Percentiles rank a stretch among this genome's conserved stretches.
Conservation (phyloP, 2,113 vertebrate genomes). For the Rostratula benghalensis region DNA sequence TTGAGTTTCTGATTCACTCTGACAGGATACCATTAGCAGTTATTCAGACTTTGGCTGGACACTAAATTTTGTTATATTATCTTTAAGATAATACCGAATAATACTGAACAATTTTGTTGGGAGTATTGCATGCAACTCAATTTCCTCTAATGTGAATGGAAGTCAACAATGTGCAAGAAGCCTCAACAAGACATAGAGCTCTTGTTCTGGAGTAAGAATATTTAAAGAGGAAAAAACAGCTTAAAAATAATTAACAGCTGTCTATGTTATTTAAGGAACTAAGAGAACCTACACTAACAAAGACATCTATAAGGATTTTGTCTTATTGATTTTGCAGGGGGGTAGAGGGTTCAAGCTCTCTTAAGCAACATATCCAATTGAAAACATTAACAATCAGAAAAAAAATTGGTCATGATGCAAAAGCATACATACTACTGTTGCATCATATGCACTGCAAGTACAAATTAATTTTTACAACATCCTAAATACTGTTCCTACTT, state of each 20-base stretch:
- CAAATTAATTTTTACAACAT: background rate
- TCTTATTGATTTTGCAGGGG: background rate
- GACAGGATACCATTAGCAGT: slow-evolving; percentile 39
- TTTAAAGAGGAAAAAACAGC: background rate
- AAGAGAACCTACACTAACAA: background rate
- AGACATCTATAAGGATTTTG: background rate
- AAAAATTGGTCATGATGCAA: background rate
- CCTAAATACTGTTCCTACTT: background rate
- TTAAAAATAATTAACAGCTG: background rate
- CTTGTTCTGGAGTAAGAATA: background rate
- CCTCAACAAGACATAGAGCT: background rate
- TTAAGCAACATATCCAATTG: background rate
- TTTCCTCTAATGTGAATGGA: background rate
- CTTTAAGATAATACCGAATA: slow-evolving; percentile 28
- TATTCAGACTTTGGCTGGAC: slow-evolving; percentile 13
- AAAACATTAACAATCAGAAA: background rate
- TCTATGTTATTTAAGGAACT: background rate
- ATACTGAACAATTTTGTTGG: background rate
- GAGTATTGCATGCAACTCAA: background rate
- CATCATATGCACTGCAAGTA: background rate
- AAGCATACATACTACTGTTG: background rate
- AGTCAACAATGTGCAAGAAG: background rate
- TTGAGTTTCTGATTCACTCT: slow-evolving; percentile 41
- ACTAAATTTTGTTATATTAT: background rate
- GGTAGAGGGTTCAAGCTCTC: background rate